phyloP scores from a whole-genome alignment of 2,113 vertebrate genomes.

The Ictidomys tridecemlineatus region DNA sequence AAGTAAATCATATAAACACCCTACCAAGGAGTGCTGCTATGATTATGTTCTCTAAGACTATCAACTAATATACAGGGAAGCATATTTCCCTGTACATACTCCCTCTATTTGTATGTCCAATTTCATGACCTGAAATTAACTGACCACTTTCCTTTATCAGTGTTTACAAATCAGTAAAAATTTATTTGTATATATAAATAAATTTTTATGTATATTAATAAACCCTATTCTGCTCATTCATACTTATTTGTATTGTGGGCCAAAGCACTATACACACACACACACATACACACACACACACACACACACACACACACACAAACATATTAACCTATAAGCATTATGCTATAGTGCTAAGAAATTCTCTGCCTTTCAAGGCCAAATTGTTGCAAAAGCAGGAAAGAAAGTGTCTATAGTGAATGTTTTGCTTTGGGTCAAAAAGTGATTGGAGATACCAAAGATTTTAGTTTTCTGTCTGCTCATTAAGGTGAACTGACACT shows the following conservation, averaged over 20 bases:
- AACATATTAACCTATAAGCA: not conserved
- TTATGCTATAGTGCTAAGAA: not conserved
- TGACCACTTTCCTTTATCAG: not conserved
- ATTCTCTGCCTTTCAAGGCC: conserved; percentile 15
- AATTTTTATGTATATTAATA: too few species aligned
- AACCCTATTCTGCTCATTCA: too few species aligned
- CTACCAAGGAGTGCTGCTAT: not conserved
- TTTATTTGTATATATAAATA: not conserved
- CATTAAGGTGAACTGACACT: conserved; percentile 14
- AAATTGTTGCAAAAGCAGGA: conserved; percentile 25
- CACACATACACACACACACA: too few species aligned
- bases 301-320: too few species aligned
- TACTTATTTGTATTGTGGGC: too few species aligned
- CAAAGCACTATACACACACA: too few species aligned
- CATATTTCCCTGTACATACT: not conserved
- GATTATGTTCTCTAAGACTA: not conserved
- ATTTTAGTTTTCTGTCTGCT: conserved; percentile 5
- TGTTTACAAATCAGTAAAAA: conserved; percentile 50
- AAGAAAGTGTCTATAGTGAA: not conserved
- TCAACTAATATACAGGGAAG: not conserved
- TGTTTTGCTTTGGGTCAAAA: conserved; percentile 16
- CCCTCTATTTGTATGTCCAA: not conserved
- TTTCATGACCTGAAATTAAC: not conserved
- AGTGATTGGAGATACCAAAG: not conserved
- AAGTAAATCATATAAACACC: conserved; percentile 46